Evolutionary conservation across 2,888 invertebrate species (phyloP).

Genomic region (Erpobdella octoculata): DNA sequence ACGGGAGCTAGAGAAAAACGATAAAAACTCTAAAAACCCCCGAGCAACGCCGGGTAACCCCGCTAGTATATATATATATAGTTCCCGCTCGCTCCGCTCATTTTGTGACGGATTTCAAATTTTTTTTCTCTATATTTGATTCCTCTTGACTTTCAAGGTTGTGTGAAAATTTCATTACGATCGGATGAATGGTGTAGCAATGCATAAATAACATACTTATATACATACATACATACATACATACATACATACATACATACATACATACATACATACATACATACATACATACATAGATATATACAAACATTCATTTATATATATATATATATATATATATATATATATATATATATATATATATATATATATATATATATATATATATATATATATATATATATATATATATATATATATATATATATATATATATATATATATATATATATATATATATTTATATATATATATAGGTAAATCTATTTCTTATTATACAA

Average conservation of each 20-base stretch:
- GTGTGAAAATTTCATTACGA: no score
- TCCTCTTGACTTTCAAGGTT: no score
- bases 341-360: constrained; percentile 19
- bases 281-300: constrained; percentile 3
- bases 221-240: background rate
- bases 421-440: constrained; percentile 11
- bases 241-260: background rate
- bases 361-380: constrained; percentile 24
- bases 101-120: no score
- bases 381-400: constrained; percentile 25
- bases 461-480: background rate
- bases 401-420: constrained; percentile 23
- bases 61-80: no score
- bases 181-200: no score
- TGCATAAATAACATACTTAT: no score
- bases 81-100: no score
- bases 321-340: constrained; percentile 21
- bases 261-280: constrained; percentile 13
- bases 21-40: no score
- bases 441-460: constrained; percentile 16
- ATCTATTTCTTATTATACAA: background rate
- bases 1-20: no score
- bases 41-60: no score
- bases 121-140: no score
- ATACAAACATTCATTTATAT: no score